Base-by-base conservation (phyloP, 2,113 vertebrate species). In the Prinia subflava region DNA sequence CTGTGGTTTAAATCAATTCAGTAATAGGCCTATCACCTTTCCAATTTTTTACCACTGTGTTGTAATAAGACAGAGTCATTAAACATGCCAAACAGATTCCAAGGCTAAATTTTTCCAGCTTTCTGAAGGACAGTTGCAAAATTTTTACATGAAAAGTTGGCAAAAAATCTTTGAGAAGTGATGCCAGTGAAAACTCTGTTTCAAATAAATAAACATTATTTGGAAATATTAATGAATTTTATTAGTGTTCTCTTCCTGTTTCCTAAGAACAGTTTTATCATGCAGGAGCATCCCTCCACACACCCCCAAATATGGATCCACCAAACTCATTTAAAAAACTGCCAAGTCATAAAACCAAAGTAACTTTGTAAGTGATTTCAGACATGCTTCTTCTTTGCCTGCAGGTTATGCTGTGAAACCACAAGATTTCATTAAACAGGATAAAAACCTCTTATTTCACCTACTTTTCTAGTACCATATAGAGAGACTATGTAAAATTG, bases 1-100 rank as follows among this genome's bases (percentile, higher is more conserved):
- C 28, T 4, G 46, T n/a, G 30, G 62, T 74, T 95, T 93, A 95
- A 97, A 96, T 89, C 95, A 90, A 60, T 90, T 92, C 53, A 78
- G 76, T 23, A 87, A 83, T 5, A 74, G 33, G 49, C 78, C 68
- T 97, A 92, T 94, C 60, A 56, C 19, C 49, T 90, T 92, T 79
- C 88, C n/a, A 24, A 59, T 83, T 75, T 83, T 75, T 31, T 25
- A 59, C 23, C 24, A 21, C 30, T 74, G 56, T 42, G 25, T 33
- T 25, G 3, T 44, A 83, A 70, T 52, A 86, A 86, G 14, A 12
- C 46, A 70, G 24, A 69, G 24, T 12, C 50, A 33, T 70, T 87
- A 62, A 88, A 77, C 52, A 67, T 24, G 22, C 9, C 64, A 67
- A 82, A 73, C 6, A 64, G 37, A 89, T 33, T 63, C 50, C 41